Percentiles rank a stretch among this genome's conserved stretches.
These are phyloP conservation scores for Sycobia sp. DNA, from an alignment of 1,140 invertebrate genomes.

Conservation along the genomic window DNA sequence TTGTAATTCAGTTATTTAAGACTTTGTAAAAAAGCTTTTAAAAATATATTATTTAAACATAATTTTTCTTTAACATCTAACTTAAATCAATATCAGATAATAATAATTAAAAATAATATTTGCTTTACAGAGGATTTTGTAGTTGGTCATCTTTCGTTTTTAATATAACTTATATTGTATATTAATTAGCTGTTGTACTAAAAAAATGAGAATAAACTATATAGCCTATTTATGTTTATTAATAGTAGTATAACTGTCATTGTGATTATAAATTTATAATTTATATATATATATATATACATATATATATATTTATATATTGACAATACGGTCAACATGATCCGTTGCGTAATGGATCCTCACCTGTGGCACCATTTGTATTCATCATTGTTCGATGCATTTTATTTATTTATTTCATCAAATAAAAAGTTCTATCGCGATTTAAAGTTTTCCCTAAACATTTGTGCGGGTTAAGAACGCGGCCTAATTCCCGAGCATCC, in stretches of 20 bases:
- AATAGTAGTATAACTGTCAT: constrained; percentile 16
- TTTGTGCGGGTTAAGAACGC: constrained; percentile 59
- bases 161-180: too few relatives aligned
- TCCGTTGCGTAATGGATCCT: constrained; percentile 55
- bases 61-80: too few relatives aligned
- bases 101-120: too few relatives aligned
- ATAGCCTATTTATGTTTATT: constrained; percentile 8
- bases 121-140: too few relatives aligned
- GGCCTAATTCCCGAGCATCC: constrained; percentile 52
- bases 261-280: constrained; percentile 16
- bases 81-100: too few relatives aligned
- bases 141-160: too few relatives aligned
- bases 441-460: constrained; percentile 38
- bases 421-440: constrained; percentile 41
- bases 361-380: constrained; percentile 51
- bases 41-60: too few relatives aligned
- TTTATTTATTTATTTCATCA: constrained; percentile 50
- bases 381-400: constrained; percentile 34
- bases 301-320: too few relatives aligned
- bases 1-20: too few relatives aligned
- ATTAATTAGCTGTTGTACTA: background rate
- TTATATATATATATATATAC: too few relatives aligned
- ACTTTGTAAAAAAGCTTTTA: too few relatives aligned
- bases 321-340: constrained; percentile 48
- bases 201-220: background rate